Evolutionary conservation across 2,888 invertebrate genomes (phyloP), one percentile per base, ranked within the genome.

Genomic region (Dioctria linearis): DNA sequence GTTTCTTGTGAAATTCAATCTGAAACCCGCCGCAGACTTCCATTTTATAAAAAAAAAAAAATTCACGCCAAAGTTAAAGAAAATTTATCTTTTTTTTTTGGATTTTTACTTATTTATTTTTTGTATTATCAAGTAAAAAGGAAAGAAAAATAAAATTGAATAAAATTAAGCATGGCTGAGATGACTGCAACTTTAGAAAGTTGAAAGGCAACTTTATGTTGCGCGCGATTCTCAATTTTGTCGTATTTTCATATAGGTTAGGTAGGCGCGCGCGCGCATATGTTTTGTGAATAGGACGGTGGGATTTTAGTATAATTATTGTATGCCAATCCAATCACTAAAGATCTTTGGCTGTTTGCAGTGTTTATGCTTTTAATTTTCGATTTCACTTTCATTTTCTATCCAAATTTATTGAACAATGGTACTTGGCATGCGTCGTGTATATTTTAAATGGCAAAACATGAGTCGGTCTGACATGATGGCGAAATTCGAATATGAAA

Each of bases 111-210:
- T n/a, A 43, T 79, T 79, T 37, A 37, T 46, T 25, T 40, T 79
- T 79, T 69, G 61, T 42, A 61, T 80, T 49, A 54, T 51, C 39
- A 5, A 65, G 37, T 25, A 8, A 8, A 11, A n/a, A 39, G 37
- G 39, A 39, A 69, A 69, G 69, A 51, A 43, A 69, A 65, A 51
- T 37, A 4, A 51, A 43, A 39, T 37, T 4, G 49, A 69, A 51
- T 49, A 69, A 49, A 37, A 54, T 46, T 11, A 54, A 54, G 54
- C 11, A 11, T 2, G 9, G 9, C 25, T 25, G 49, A 46, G 49
- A 54, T 51, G 37, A 51, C 49, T 51, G 51, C 65, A 51, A 75
- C 78, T 83, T 83, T 83, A 83, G 83, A 83, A 83, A 83, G 83
- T 83, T 83, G 82, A 78, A 43, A 37, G 57, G 71, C 83, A 82